Percentiles rank a stretch among this genome's conserved stretches.
Evolutionary conservation across 2,888 invertebrate genomes (phyloP).

Genomic region (Lycophotia porphyrea): DNA sequence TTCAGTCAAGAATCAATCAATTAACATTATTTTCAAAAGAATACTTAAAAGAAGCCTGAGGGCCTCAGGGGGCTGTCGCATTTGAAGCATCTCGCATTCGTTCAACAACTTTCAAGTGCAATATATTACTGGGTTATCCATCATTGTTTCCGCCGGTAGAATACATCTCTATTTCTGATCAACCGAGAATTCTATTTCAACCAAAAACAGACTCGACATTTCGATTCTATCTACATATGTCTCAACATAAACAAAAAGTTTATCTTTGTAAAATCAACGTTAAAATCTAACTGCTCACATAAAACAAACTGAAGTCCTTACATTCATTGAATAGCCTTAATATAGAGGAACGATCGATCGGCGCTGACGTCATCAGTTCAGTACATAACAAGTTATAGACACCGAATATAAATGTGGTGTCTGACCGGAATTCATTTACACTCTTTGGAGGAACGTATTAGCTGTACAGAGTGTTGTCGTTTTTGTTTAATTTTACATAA

Average conservation of each 20-base stretch:
- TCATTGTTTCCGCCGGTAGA: background rate
- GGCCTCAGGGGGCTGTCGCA: too few relatives aligned
- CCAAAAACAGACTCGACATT: background rate
- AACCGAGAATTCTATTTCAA: background rate
- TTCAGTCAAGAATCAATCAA: background rate
- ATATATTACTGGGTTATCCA: background rate
- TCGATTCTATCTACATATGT: background rate
- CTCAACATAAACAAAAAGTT: slow-evolving; percentile 2
- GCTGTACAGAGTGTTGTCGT: background rate
- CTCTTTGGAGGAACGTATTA: background rate
- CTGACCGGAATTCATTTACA: slow-evolving; percentile 40
- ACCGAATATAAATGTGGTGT: slow-evolving; percentile 29
- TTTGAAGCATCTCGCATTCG: background rate
- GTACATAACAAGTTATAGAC: slow-evolving; percentile 36
- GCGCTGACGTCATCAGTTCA: slow-evolving; percentile 57
- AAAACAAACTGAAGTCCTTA: background rate
- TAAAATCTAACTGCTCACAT: slow-evolving; percentile 2
- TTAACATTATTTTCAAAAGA: too few relatives aligned
- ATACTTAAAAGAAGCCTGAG: background rate
- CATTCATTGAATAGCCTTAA: slow-evolving; percentile 10
- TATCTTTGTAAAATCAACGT: background rate
- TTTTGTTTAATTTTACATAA: background rate
- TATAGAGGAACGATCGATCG: slow-evolving; percentile 55
- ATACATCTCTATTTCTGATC: background rate
- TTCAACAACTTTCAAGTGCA: background rate